Conservation (phyloP, 2,113 vertebrate species). For the Symphodus melops region DNA sequence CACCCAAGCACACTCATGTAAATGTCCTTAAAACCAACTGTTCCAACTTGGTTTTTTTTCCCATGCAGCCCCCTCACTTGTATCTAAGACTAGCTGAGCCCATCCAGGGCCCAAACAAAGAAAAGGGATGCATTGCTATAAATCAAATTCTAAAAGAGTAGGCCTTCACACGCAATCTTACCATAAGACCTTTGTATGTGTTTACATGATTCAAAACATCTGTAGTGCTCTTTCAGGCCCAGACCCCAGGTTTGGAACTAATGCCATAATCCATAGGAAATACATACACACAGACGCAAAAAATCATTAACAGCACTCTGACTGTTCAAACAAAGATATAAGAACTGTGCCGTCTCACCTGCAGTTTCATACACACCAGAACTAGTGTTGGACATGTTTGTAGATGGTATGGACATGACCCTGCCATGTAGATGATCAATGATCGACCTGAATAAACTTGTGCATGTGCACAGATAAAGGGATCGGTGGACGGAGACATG, state of each 20-base stretch:
- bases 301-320: conserved; percentile 33
- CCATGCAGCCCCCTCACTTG: too few species aligned
- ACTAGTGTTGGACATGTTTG: conserved; percentile 12
- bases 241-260: too few species aligned
- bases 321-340: conserved; percentile 50
- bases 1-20: not conserved
- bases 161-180: too few species aligned
- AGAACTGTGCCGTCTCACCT: conserved; percentile 33
- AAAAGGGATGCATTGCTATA: too few species aligned
- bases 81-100: too few species aligned
- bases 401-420: conserved; percentile 9
- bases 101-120: too few species aligned
- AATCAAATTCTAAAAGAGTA: too few species aligned
- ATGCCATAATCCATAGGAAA: not conserved
- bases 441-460: conserved; percentile 7
- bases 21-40: not conserved
- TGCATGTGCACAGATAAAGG: conserved; percentile 8
- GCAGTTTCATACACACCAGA: conserved; percentile 17
- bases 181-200: too few species aligned
- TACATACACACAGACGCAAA: not conserved
- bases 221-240: too few species aligned
- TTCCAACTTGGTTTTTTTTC: too few species aligned
- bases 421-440: not conserved
- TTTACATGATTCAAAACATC: too few species aligned
- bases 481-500: conserved; percentile 25